Conservation (phyloP, 2,888 invertebrate species). For the Torymus tubicola region DNA sequence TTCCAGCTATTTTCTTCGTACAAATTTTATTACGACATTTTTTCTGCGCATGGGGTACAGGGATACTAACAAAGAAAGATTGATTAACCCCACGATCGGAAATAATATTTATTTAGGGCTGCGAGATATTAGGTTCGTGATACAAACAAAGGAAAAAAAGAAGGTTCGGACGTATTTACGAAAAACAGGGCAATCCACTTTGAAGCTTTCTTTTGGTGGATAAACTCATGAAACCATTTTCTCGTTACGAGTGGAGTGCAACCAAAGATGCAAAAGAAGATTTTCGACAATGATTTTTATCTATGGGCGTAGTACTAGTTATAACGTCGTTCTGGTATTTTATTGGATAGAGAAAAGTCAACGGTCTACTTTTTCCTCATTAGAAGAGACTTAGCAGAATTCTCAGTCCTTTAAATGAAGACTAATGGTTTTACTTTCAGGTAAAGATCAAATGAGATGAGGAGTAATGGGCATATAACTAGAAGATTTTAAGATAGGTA, state of each 20-base stretch:
- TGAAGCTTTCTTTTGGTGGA: not conserved
- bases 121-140: not conserved
- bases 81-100: not conserved
- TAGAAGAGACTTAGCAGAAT: conserved; percentile 36
- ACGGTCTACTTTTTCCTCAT: conserved; percentile 29
- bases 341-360: not conserved
- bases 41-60: too few relatives aligned
- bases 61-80: too few relatives aligned
- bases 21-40: too few relatives aligned
- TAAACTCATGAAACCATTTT: not conserved
- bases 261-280: too few relatives aligned
- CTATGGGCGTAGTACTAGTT: not conserved
- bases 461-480: conserved; percentile 2
- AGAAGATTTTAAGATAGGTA: not conserved
- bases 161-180: too few relatives aligned
- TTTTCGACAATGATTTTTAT: too few relatives aligned
- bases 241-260: not conserved
- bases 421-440: conserved; percentile 32
- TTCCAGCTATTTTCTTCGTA: too few relatives aligned
- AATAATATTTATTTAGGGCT: not conserved
- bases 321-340: not conserved
- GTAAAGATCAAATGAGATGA: conserved; percentile 24
- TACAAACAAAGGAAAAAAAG: too few relatives aligned
- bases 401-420: conserved; percentile 31
- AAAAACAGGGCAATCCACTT: too few relatives aligned